These are phyloP conservation scores for Dendrolimus kikuchii DNA, from an alignment of 1,140 invertebrate genomes.

Conservation along the genomic window DNA sequence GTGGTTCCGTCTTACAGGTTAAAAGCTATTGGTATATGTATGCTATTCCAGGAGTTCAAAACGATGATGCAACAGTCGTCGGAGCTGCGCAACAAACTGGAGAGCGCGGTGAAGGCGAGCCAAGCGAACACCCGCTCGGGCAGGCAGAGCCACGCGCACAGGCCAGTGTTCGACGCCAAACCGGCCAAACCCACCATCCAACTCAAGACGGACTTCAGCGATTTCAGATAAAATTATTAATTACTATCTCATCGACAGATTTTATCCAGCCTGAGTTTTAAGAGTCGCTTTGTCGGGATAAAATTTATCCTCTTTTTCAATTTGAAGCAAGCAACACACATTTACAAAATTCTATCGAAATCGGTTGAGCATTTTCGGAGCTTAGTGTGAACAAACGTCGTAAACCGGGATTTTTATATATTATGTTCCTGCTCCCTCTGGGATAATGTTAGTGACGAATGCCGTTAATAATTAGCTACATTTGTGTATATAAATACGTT, in stretches of 20 bases:
- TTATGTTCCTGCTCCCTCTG: too few species aligned
- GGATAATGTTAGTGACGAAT: too few species aligned
- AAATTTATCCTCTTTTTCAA: too few species aligned
- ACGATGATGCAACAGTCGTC: slow-evolving; percentile 87
- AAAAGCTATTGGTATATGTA: slow-evolving; percentile 1
- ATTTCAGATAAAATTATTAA: slow-evolving; percentile 78
- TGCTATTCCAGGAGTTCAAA: slow-evolving; percentile 85
- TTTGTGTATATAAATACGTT: too few species aligned
- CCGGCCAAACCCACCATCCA: slow-evolving; percentile 86
- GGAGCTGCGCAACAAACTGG: slow-evolving; percentile 86
- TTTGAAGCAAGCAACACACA: too few species aligned
- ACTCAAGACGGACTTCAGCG: slow-evolving; percentile 96
- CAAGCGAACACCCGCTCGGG: slow-evolving; percentile 74
- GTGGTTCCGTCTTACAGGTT: neutral
- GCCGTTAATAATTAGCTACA: too few species aligned
- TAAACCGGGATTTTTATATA: too few species aligned
- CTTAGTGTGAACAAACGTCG: too few species aligned
- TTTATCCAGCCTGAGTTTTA: neutral
- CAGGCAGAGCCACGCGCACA: slow-evolving; percentile 66
- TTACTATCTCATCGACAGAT: neutral
- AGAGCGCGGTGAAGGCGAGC: slow-evolving; percentile 86
- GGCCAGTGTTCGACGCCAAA: slow-evolving; percentile 60
- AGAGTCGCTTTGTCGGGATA: too few species aligned
- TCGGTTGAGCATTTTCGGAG: too few species aligned
- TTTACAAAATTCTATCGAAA: too few species aligned